These are phyloP conservation scores for Drosophila orosa DNA, from an alignment of 1,140 invertebrate genomes.

Conservation along the genomic window DNA sequence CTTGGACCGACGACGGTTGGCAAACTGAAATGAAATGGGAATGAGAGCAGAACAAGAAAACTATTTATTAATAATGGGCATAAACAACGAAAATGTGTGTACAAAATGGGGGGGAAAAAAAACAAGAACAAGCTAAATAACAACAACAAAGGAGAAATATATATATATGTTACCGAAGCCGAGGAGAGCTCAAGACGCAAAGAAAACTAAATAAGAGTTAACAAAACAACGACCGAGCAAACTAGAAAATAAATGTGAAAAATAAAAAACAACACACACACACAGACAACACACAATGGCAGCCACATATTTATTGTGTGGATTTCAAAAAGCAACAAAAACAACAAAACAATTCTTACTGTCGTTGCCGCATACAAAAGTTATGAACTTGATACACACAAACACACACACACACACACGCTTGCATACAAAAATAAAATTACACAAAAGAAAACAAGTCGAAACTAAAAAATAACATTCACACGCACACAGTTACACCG, in stretches of 20 bases:
- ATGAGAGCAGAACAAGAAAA: conserved; percentile 77
- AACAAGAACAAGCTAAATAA: conserved; percentile 5
- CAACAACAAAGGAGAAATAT: conserved; percentile 11
- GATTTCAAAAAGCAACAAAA: conserved; percentile 61
- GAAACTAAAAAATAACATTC: conserved; percentile 77
- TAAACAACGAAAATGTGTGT: conserved; percentile 53
- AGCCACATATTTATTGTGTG: conserved; percentile 67
- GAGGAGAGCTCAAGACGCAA: conserved; percentile 41
- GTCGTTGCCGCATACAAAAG: conserved; percentile 66
- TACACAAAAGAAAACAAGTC: conserved; percentile 83
- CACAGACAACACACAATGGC: conserved; percentile 55
- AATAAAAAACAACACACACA: conserved; percentile 41
- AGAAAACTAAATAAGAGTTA: conserved; percentile 63
- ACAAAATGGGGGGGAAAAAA: conserved; percentile 19
- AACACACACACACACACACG: conserved; percentile 30
- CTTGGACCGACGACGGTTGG: conserved; percentile 41
- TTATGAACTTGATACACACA: conserved; percentile 75
- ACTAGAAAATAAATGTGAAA: conserved; percentile 70
- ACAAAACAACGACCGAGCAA: conserved; percentile 59
- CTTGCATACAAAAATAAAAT: conserved; percentile 70
- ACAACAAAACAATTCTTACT: conserved; percentile 79
- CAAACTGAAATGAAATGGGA: conserved; percentile 77
- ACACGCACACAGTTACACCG: conserved; percentile 52
- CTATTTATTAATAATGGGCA: conserved; percentile 81
- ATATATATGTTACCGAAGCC: conserved; percentile 27